A percentile compares a stretch with the other conserved stretches of the same genome.
Conservation (phyloP, 2,113 vertebrate genomes). For the Otus sunia region DNA sequence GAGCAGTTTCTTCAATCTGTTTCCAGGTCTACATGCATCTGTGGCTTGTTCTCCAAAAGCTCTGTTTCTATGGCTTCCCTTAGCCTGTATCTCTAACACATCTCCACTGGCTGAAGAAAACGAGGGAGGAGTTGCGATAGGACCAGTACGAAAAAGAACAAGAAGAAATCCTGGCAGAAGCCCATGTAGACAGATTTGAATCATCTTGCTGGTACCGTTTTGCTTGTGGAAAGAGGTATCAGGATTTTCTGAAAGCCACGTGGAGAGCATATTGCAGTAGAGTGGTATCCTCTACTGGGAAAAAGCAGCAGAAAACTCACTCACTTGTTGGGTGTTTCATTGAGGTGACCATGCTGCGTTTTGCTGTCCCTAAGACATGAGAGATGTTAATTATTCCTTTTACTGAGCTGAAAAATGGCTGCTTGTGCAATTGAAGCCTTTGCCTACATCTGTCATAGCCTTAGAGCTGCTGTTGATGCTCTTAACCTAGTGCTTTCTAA, state of each 20-base stretch:
- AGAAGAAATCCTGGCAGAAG: not conserved
- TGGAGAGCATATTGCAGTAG: not conserved
- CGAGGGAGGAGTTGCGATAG: accelerated
- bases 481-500: not conserved
- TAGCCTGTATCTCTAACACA: not conserved
- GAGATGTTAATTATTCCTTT: not conserved
- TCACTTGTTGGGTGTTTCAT: not conserved
- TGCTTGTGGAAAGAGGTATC: not conserved
- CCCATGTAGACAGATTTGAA: not conserved
- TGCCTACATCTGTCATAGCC: not conserved
- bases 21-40: not conserved
- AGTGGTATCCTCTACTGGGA: not conserved
- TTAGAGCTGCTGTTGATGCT: not conserved
- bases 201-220: not conserved
- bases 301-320: not conserved
- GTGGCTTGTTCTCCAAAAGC: not conserved
- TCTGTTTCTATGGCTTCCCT: not conserved
- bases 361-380: not conserved
- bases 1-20: not conserved
- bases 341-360: not conserved
- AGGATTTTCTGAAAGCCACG: not conserved
- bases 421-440: not conserved
- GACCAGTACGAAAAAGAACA: not conserved
- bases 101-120: not conserved
- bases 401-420: not conserved